Evolutionary conservation across 1,140 invertebrate genomes (phyloP).

Genomic region (Macrostomum lignano): DNA sequence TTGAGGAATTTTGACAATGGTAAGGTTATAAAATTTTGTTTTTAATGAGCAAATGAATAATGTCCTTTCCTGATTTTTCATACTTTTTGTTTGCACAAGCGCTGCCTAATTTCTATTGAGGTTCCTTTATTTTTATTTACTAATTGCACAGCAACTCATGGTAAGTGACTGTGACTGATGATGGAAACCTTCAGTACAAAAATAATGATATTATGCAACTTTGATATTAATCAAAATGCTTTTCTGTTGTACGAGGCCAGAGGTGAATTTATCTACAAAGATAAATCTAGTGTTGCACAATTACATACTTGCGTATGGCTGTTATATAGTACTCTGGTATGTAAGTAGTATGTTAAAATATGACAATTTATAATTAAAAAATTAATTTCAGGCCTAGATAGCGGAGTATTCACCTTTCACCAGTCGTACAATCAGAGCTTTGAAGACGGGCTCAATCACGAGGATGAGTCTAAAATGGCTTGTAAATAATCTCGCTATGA

Average conservation of each 20-base stretch:
- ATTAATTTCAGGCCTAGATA: no score
- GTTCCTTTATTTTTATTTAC: background rate
- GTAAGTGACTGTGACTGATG: background rate
- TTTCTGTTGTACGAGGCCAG: background rate
- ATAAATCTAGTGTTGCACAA: background rate
- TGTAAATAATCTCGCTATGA: background rate
- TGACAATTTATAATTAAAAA: no score
- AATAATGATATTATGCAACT: no score
- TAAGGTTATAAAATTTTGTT: slow-evolving; percentile 9
- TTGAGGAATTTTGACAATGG: no score
- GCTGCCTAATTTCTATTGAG: no score
- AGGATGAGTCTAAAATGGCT: background rate
- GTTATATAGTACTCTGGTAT: background rate
- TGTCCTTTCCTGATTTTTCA: background rate
- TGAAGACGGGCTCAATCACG: background rate
- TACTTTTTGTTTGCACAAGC: background rate
- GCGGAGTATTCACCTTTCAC: no score
- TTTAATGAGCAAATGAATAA: no score
- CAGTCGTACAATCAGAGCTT: slow-evolving; percentile 3
- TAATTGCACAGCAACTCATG: background rate
- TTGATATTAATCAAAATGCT: no score
- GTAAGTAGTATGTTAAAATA: background rate
- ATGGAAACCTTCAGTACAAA: no score
- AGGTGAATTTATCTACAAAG: background rate
- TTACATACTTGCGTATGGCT: background rate